Percentiles rank a stretch among this genome's conserved stretches.
Conservation (phyloP, 2,113 vertebrate species). For the Spea multiplicata region DNA sequence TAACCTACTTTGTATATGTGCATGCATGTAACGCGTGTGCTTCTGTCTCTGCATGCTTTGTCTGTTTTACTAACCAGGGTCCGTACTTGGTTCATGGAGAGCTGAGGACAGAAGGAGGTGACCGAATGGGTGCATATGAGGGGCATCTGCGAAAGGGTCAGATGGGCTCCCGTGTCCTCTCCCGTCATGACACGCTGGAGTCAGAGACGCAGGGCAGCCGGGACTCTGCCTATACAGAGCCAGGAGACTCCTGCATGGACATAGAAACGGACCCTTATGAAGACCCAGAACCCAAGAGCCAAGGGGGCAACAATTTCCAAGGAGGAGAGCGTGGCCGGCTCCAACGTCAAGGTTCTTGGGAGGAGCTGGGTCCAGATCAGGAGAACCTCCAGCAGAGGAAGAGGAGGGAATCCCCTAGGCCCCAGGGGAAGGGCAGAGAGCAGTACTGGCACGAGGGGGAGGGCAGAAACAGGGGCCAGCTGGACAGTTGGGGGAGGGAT, state of each 20-base stretch:
- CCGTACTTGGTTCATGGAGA: conserved; percentile 84
- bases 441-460: conserved; percentile 76
- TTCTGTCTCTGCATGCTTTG: conserved; percentile 73
- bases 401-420: conserved; percentile 73
- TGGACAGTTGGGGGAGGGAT: conserved; percentile 86
- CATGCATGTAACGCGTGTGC: conserved; percentile 44
- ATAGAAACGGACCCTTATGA: conserved; percentile 91
- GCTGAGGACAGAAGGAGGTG: conserved; percentile 72
- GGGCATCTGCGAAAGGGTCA: conserved; percentile 70
- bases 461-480: conserved; percentile 68
- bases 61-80: conserved; percentile 72
- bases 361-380: conserved; percentile 82
- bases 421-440: conserved; percentile 80
- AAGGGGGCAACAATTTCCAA: conserved; percentile 51
- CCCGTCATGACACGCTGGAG: conserved; percentile 91
- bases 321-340: conserved; percentile 62
- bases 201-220: conserved; percentile 86
- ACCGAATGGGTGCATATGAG: conserved; percentile 74
- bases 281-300: conserved; percentile 72
- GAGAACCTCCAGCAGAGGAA: conserved; percentile 70
- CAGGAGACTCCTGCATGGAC: conserved; percentile 87
- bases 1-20: conserved; percentile 17
- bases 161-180: conserved; percentile 73
- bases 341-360: conserved; percentile 80
- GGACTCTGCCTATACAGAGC: conserved; percentile 90